Conservation (phyloP, 2,797 vertebrate species). For the Siniperca obscura region DNA sequence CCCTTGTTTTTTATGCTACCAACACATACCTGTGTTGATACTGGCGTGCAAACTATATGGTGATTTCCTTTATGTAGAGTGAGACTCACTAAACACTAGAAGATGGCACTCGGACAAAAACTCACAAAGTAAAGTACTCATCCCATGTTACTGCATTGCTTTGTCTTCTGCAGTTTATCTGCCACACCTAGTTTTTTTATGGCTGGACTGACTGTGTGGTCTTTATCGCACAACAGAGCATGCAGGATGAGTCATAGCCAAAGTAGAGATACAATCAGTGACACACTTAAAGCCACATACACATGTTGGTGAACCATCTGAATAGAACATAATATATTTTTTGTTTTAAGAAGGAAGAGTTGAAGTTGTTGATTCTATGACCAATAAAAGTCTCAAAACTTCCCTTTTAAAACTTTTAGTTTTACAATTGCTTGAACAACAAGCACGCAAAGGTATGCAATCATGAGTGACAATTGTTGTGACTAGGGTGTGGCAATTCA, state of each 20-base stretch:
- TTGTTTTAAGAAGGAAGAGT: conserved; percentile 9
- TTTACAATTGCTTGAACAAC: conserved; percentile 50
- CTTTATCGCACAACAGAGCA: conserved; percentile 44
- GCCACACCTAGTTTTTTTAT: conserved; percentile 77
- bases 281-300: conserved; percentile 38
- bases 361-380: not conserved
- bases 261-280: conserved; percentile 40
- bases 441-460: conserved; percentile 11
- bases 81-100: not conserved
- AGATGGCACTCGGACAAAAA: conserved; percentile 14
- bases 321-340: not conserved
- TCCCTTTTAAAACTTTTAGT: not conserved
- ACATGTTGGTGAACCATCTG: conserved; percentile 12
- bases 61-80: not conserved
- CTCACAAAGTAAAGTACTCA: conserved; percentile 41
- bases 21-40: conserved; percentile 3
- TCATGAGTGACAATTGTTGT: conserved; percentile 35
- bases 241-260: conserved; percentile 59
- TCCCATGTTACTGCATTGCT: conserved; percentile 47
- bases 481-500: conserved; percentile 72
- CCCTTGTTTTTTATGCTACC: conserved; percentile 15
- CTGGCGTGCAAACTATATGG: not conserved
- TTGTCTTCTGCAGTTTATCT: conserved; percentile 61
- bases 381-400: not conserved
- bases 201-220: conserved; percentile 52